Evolutionary conservation across 2,113 vertebrate genomes (phyloP), one percentile per base, ranked within the genome.

Genomic region (Dissostichus mawsoni): DNA sequence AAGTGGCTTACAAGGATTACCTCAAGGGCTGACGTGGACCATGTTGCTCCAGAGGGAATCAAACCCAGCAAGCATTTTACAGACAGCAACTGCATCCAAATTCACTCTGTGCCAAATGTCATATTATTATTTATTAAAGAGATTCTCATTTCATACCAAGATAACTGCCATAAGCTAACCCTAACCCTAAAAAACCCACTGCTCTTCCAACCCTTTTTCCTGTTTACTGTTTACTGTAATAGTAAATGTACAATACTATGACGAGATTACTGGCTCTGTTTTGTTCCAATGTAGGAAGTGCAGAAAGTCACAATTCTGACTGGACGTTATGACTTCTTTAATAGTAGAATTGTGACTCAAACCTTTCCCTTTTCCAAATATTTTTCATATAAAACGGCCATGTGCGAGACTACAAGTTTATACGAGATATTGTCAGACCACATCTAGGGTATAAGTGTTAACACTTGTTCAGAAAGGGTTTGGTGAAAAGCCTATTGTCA

Each of bases 1-100:
- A 55, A 67, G 72, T 74, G 65, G 65, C 41, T 82, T 73, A 57
- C 29, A 5, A 61, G 77, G 77, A 80, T 78, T 71, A 78, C 55
- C 61, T 61, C 18, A 23, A 69, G 29, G 41, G 61, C 74, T 89
- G 79, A 85, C 70, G 47, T 73, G 20, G 18, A 56, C 58, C 74
- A 48, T 2, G 77, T 52, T 74, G 65, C 47, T 70, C 50, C 9
- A 20, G 55, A 70, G 52, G 66, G n/a, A 80, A 44, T 62, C 20
- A 18, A 56, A 69, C 63, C 64, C 50, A 33, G 51, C 44, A 50
- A 65, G 63, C 55, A 48, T 52, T 80, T 78, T 69, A 25, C 62
- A 88, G 56, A 53, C 69, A 67, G 36, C 11, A 11, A 1, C 14
- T 25, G 29, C 25, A 57, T 33, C 5, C 23, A 17, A 59, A 17